Percentiles rank a stretch among this genome's conserved stretches.
phyloP scores from a whole-genome alignment of 2,113 vertebrate genomes.

The Progne subis region DNA sequence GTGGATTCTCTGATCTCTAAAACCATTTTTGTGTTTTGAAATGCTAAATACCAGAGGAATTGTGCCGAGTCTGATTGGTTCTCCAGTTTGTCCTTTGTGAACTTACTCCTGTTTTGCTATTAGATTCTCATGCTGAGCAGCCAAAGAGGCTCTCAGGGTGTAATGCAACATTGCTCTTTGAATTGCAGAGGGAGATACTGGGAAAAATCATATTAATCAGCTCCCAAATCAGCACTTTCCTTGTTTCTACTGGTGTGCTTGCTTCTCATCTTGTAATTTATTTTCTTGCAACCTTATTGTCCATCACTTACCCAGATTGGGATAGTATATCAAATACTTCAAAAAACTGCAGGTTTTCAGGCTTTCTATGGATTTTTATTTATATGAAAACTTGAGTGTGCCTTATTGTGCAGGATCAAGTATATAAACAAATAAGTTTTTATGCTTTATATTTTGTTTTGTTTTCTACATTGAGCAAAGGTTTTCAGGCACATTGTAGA shows the following conservation, averaged over 20 bases:
- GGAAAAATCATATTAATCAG: slow-evolving; percentile 8
- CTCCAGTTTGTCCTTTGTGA: not conserved
- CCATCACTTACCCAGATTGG: not conserved
- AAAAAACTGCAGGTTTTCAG: not conserved
- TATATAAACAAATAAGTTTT: not conserved
- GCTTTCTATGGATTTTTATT: not conserved
- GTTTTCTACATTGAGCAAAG: not conserved
- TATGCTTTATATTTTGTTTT: not conserved
- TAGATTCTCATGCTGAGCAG: not conserved
- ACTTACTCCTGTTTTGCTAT: not conserved
- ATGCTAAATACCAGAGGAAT: not conserved
- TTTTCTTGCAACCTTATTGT: not conserved
- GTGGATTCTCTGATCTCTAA: not conserved
- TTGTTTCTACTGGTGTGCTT: not conserved
- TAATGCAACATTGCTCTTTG: not conserved
- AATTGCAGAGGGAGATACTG: not conserved
- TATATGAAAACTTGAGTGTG: not conserved
- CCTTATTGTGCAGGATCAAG: not conserved
- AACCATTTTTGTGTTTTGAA: not conserved
- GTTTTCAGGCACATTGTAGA: not conserved
- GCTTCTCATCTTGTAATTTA: not conserved
- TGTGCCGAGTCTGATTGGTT: not conserved
- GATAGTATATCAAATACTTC: not conserved
- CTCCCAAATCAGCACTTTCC: not conserved
- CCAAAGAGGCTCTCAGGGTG: not conserved